Evolutionary conservation across 2,797 vertebrate genomes (phyloP).

Genomic region (Melanotaenia nigrans): DNA sequence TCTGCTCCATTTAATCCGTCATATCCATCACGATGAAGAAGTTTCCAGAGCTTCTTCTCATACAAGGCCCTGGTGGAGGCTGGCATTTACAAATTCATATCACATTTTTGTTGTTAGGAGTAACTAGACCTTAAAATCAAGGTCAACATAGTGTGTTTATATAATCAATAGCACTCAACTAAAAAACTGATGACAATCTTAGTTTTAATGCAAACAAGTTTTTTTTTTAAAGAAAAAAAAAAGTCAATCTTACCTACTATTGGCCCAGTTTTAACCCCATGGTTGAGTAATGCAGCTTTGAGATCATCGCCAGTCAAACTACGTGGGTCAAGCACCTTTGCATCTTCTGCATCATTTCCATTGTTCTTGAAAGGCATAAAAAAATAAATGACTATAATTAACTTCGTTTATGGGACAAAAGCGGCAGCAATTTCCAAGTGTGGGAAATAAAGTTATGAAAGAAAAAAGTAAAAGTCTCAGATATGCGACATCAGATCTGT

Average conservation of each 20-base stretch:
- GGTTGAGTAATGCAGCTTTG: constrained; percentile 74
- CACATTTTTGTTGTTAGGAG: neutral
- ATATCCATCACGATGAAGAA: constrained; percentile 65
- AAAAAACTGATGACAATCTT: neutral
- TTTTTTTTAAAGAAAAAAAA: neutral
- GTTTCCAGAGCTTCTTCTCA: constrained; percentile 83
- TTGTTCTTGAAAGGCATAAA: constrained; percentile 18
- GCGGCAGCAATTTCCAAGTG: neutral
- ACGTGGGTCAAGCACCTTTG: constrained; percentile 70
- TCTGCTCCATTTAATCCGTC: constrained; percentile 49
- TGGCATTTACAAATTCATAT: constrained; percentile 57
- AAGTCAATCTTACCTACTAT: constrained; percentile 82
- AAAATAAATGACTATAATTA: constrained; percentile 8
- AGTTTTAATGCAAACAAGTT: no score
- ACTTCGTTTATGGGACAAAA: neutral
- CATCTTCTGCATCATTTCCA: constrained; percentile 18
- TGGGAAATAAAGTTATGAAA: no score
- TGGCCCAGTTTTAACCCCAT: constrained; percentile 85
- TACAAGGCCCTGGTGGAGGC: constrained; percentile 87
- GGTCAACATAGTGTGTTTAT: neutral
- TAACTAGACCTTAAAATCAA: neutral
- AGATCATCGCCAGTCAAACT: constrained; percentile 83
- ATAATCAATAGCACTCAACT: neutral
- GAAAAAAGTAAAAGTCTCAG: neutral
- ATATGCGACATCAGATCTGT: no score